Conservation (phyloP, 2,113 vertebrate species). For the Coturnix japonica region DNA sequence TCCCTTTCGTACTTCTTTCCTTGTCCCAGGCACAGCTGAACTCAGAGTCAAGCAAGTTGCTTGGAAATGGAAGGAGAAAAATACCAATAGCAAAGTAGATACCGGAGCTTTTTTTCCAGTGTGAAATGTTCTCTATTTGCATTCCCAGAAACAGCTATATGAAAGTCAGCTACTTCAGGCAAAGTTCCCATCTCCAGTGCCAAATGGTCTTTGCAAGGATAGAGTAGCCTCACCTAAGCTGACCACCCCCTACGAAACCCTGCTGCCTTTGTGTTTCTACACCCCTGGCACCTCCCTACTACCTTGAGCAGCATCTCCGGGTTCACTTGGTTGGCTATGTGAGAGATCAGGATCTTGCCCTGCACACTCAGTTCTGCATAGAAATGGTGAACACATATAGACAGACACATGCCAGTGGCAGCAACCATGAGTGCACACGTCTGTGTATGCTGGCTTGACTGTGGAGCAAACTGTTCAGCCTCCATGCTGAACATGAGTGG, state of each 20-base stretch:
- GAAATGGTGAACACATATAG: accelerated
- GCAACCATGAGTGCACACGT: accelerated
- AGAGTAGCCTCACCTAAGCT: background rate
- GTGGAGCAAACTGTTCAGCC: background rate
- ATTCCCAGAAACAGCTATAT: constrained; percentile 8
- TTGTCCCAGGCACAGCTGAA: background rate
- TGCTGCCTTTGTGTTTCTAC: too few species aligned
- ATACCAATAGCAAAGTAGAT: background rate
- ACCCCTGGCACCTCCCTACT: background rate
- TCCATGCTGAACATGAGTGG: background rate
- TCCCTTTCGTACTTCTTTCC: background rate
- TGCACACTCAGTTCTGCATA: background rate
- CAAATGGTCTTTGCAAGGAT: constrained; percentile 12
- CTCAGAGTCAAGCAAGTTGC: background rate
- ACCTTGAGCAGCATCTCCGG: background rate
- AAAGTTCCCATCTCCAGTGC: background rate
- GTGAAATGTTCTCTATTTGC: constrained; percentile 35
- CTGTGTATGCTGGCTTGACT: background rate
- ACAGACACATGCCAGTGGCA: background rate
- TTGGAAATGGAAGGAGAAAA: background rate
- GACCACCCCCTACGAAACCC: background rate
- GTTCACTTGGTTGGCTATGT: background rate
- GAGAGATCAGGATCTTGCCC: background rate
- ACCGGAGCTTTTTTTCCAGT: constrained; percentile 18
- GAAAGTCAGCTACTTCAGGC: constrained; percentile 14